A percentile compares a stretch with the other conserved stretches of the same genome.
These are phyloP conservation scores for Acanthosepion esculentum DNA, from an alignment of 2,888 invertebrate species.

Conservation along the genomic window DNA sequence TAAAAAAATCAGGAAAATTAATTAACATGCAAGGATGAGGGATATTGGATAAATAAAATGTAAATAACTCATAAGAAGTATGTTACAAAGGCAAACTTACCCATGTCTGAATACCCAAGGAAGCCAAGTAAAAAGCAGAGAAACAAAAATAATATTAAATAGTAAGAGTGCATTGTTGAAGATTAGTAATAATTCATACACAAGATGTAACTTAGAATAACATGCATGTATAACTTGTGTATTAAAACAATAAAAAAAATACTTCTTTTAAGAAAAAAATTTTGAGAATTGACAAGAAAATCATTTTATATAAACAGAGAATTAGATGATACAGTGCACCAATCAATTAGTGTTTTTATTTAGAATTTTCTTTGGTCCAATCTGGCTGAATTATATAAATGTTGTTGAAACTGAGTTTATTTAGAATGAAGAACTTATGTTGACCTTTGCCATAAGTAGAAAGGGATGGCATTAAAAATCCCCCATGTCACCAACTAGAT, in stretches of 20 bases:
- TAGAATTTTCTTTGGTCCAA: not conserved
- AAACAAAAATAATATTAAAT: conserved; percentile 3
- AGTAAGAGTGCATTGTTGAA: not conserved
- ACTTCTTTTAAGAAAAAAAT: not conserved
- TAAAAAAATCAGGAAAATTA: not conserved
- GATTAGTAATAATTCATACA: not conserved
- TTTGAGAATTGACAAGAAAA: not conserved
- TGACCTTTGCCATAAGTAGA: not conserved
- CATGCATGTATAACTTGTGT: not conserved
- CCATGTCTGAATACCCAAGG: not conserved
- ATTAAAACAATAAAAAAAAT: not conserved
- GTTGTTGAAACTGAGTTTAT: not conserved
- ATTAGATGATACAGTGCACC: not conserved
- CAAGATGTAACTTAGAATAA: not conserved
- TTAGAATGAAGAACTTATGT: not conserved
- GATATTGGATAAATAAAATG: not conserved
- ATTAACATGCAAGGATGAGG: too few relatives aligned
- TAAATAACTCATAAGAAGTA: not conserved
- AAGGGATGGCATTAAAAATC: not conserved
- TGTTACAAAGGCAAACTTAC: not conserved
- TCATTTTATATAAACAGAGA: not conserved
- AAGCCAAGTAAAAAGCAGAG: not conserved
- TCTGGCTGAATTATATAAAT: not conserved
- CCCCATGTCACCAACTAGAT: too few relatives aligned
- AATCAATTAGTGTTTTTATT: too few relatives aligned